Conservation (phyloP, 2,113 vertebrate genomes). For the Megatriorchis doriae region DNA sequence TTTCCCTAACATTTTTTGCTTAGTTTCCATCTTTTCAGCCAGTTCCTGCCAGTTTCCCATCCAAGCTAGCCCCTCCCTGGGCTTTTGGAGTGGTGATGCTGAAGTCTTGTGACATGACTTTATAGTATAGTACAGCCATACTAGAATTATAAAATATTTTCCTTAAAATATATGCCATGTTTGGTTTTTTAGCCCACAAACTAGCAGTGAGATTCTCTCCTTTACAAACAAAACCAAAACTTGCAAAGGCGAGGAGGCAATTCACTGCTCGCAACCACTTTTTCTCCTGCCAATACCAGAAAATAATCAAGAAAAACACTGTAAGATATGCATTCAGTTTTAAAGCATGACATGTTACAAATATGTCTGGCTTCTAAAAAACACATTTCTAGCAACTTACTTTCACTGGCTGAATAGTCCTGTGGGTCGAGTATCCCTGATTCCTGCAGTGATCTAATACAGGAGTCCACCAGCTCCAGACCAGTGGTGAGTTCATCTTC, state of each 20-base stretch:
- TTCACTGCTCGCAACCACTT: not conserved
- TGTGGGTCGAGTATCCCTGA: conserved; percentile 96
- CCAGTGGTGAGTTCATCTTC: conserved; percentile 97
- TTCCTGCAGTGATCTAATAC: conserved; percentile 95
- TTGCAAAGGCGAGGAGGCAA: not conserved
- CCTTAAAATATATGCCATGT: not conserved
- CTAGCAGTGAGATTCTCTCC: not conserved
- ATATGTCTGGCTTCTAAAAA: not conserved
- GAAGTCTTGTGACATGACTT: not conserved
- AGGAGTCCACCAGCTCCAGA: conserved; percentile 96
- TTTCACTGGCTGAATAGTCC: conserved; percentile 86
- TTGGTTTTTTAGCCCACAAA: not conserved
- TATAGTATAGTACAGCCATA: not conserved
- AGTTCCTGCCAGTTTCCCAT: not conserved
- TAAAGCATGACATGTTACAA: not conserved
- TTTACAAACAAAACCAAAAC: not conserved
- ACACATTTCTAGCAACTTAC: conserved; percentile 72
- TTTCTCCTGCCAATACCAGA: not conserved
- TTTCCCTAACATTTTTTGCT: not conserved
- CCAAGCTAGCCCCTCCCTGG: not conserved
- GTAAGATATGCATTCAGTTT: not conserved
- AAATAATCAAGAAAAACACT: not conserved
- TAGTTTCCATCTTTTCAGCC: not conserved
- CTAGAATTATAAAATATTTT: not conserved
- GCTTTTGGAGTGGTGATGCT: not conserved